These are phyloP conservation scores for Xestia ashworthii DNA, from an alignment of 2,888 invertebrate species.

Conservation along the genomic window DNA sequence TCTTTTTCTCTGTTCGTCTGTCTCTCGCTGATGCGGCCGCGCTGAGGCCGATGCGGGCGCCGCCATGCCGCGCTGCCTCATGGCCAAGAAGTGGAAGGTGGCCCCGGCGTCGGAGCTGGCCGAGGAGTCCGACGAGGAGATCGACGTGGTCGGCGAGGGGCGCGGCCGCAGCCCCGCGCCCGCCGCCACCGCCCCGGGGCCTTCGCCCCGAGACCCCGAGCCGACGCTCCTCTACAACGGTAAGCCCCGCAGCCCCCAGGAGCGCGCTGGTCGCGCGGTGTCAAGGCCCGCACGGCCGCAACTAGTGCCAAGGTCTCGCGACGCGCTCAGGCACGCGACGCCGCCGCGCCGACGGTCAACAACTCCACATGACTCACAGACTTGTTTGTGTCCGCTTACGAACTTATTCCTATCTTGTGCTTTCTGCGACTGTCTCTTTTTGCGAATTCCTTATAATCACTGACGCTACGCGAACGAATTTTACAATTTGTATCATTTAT, in stretches of 20 bases:
- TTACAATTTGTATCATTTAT: constrained; percentile 39
- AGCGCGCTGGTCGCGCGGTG: constrained; percentile 78
- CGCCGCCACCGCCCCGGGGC: constrained; percentile 92
- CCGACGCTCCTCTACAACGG: constrained; percentile 95
- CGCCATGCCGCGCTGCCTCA: constrained; percentile 98
- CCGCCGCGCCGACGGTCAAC: constrained; percentile 43
- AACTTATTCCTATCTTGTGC: constrained; percentile 64
- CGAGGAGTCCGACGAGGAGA: constrained; percentile 94
- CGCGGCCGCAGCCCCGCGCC: constrained; percentile 89
- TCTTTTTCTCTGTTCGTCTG: constrained; percentile 90
- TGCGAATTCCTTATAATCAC: constrained; percentile 78
- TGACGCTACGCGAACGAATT: constrained; percentile 78
- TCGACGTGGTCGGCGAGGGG: constrained; percentile 96
- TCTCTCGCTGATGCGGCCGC: constrained; percentile 89
- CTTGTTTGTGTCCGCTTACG: constrained; percentile 34
- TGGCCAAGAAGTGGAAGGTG: constrained; percentile 99
- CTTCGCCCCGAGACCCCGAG: constrained; percentile 92
- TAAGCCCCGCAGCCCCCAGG: constrained; percentile 82
- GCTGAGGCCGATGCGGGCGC: constrained; percentile 90
- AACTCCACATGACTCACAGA: constrained; percentile 39
- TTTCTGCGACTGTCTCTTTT: constrained; percentile 79
- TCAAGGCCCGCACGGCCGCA: constrained; percentile 54
- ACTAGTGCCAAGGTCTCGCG: constrained; percentile 57
- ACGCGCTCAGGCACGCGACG: constrained; percentile 56
- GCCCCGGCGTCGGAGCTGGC: constrained; percentile 90